Evolutionary conservation across 2,113 vertebrate genomes (phyloP), one percentile per base, ranked within the genome.

Genomic region (Dromiciops gliroides): DNA sequence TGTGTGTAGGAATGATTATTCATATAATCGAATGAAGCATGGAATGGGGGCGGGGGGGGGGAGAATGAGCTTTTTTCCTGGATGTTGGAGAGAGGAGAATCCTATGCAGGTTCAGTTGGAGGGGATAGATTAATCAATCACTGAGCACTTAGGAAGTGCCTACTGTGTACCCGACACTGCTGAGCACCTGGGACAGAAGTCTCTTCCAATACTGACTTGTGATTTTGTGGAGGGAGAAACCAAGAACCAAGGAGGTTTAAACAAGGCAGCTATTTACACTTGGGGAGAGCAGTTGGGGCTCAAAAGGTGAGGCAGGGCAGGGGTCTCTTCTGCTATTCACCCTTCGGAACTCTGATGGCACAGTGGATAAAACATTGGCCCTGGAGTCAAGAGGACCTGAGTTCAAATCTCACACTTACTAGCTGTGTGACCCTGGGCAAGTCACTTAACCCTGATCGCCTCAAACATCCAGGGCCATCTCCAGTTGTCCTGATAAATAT

Each of bases 301-400:
- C 44, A n/a, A 44, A 75, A 96, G 96, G 91, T 60, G 51, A 96
- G 92, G 56, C 11, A 23, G 90, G 95, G 96, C 95, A 97, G 96
- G 95, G 97, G 90, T 93, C 93, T 95, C 88, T 44, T 28, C n/a
- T 14, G 93, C 50, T 92, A 37, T 96, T 95, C 50, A 93, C 94
- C 50, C 75, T 49, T 2, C 47, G 10, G 51, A 93, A 92, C 28
- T n/a, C n/a, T n/a, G n/a, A n/a, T n/a, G n/a, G n/a, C n/a, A n/a
- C n/a, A n/a, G n/a, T n/a, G n/a, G n/a, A n/a, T n/a, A n/a, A n/a
- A n/a, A n/a, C n/a, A n/a, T n/a, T n/a, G n/a, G n/a, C n/a, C n/a
- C n/a, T n/a, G n/a, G n/a, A n/a, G n/a, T n/a, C n/a, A n/a, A n/a
- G n/a, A n/a, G n/a, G n/a, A n/a, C n/a, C n/a, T n/a, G n/a, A n/a